These are phyloP conservation scores for Gnathonemus echidnorhynchus DNA, from an alignment of 2,113 vertebrate genomes.

Conservation along the genomic window DNA sequence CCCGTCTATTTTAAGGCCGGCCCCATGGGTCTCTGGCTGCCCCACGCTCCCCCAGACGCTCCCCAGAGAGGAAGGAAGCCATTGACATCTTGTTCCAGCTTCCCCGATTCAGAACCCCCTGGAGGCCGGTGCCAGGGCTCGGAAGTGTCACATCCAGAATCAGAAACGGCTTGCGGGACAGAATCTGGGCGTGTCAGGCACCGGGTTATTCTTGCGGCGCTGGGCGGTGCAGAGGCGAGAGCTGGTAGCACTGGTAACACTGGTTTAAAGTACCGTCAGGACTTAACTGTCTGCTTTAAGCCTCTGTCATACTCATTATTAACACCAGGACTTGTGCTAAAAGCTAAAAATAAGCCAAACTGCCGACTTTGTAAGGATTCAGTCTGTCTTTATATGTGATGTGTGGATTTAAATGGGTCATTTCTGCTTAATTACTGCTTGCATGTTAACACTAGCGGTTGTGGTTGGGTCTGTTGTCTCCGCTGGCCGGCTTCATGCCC, in stretches of 20 bases:
- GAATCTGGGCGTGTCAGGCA: neutral
- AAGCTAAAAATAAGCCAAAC: slow-evolving; percentile 3
- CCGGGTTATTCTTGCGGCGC: neutral
- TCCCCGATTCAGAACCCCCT: neutral
- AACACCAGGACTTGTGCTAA: neutral
- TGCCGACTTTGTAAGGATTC: neutral
- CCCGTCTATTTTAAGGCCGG: neutral
- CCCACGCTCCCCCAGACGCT: neutral
- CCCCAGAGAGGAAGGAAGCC: slow-evolving; percentile 20
- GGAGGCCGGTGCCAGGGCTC: neutral
- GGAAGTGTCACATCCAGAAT: slow-evolving; percentile 13
- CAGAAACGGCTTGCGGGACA: neutral
- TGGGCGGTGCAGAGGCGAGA: neutral
- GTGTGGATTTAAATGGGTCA: neutral
- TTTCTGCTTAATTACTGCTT: neutral
- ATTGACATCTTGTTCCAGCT: slow-evolving; percentile 9
- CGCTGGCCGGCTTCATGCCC: neutral
- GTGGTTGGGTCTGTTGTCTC: neutral
- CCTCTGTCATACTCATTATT: neutral
- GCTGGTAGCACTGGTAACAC: neutral
- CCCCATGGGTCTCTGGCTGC: neutral
- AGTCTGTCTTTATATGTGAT: neutral
- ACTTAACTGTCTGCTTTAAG: neutral
- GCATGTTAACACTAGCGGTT: neutral
- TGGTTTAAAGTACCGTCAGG: neutral